Percentiles rank a stretch among this genome's conserved stretches.
phyloP scores from a whole-genome alignment of 1,140 invertebrate genomes.

The Rhagoletis pomonella region DNA sequence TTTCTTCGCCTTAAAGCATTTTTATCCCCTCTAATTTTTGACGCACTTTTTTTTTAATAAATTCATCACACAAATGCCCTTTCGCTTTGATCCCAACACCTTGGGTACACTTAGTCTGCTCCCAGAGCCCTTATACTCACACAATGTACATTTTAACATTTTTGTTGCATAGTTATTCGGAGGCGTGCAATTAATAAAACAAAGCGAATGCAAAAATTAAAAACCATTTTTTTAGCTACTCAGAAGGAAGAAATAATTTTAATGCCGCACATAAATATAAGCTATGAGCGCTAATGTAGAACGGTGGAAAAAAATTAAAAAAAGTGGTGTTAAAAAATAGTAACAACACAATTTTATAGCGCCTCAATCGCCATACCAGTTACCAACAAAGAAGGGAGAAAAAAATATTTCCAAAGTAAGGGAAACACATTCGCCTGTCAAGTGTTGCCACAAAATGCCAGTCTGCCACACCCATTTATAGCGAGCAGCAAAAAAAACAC shows the following conservation, averaged over 20 bases:
- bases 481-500: conserved; percentile 6
- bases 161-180: neutral
- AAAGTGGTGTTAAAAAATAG: conserved; percentile 17
- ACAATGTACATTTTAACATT: neutral
- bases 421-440: neutral
- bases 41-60: too few species aligned
- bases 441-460: conserved; percentile 46
- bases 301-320: neutral
- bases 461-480: conserved; percentile 35
- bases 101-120: neutral
- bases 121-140: neutral
- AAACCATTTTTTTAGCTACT: neutral
- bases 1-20: neutral
- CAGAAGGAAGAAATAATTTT: neutral
- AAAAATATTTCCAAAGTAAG: neutral
- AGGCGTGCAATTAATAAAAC: conserved; percentile 45
- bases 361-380: neutral
- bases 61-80: neutral
- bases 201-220: conserved; percentile 32
- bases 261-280: conserved; percentile 23
- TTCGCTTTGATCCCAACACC: neutral
- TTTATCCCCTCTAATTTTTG: neutral
- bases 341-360: conserved; percentile 13
- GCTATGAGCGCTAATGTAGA: neutral
- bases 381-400: neutral